Percentiles rank a stretch among this genome's conserved stretches.
phyloP scores from a whole-genome alignment of 92 coral and sea anemone genomes.

The Muricea muricata region DNA sequence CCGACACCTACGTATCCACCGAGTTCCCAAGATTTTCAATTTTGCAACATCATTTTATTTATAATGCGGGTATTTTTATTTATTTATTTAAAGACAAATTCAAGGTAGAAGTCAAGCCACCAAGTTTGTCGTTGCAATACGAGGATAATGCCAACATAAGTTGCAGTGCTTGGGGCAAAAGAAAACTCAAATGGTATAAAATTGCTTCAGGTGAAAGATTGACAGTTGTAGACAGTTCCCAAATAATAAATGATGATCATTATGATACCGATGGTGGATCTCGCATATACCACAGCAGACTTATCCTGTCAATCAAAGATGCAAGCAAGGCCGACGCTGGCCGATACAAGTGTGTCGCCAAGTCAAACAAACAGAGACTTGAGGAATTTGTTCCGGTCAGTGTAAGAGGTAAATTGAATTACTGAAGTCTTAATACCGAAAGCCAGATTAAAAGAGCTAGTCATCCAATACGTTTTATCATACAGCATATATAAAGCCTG shows the following conservation, averaged over 20 bases:
- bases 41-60: too few relatives aligned
- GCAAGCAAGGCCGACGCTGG: slow-evolving; percentile 26
- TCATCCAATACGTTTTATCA: too few relatives aligned
- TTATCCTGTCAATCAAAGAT: slow-evolving; percentile 36
- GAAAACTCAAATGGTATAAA: slow-evolving; percentile 38
- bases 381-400: slow-evolving; percentile 25
- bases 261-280: slow-evolving; percentile 48
- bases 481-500: too few relatives aligned
- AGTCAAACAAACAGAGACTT: background rate
- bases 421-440: background rate
- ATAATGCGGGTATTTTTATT: too few relatives aligned
- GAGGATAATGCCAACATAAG: slow-evolving; percentile 37
- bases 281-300: slow-evolving; percentile 40
- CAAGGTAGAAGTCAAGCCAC: slow-evolving; percentile 34
- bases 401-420: slow-evolving; percentile 28
- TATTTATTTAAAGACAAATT: slow-evolving; percentile 31
- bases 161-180: slow-evolving; percentile 38
- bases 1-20: too few relatives aligned
- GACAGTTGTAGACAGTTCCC: background rate
- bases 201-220: background rate
- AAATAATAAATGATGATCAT: slow-evolving; percentile 24
- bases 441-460: background rate
- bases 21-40: too few relatives aligned
- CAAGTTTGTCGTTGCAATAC: slow-evolving; percentile 27
- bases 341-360: slow-evolving; percentile 38